Base-by-base conservation (phyloP, 53 echinoderm and acorn worm species). In the Echinometra lucunter region DNA sequence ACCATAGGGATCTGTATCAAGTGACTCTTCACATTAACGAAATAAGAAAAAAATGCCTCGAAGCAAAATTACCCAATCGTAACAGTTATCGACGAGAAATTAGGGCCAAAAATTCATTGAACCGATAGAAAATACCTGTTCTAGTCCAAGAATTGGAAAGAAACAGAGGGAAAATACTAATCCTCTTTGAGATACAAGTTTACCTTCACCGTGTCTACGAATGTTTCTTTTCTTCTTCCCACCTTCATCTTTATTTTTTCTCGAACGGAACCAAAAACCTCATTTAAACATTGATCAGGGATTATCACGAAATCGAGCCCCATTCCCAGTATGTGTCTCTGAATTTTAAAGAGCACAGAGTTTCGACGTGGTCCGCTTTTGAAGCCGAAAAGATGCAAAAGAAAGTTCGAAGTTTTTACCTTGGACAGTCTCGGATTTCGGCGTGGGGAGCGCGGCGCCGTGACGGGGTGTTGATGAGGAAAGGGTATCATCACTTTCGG, bases 241-340 rank as follows among this genome's bases (percentile, higher is more conserved):
- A 25, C 45, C 23, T 25, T 30, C 37, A 35, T 37, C 58, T 21
- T 58, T 16, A 27, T 38, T 18, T 11, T 3, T 40, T 16, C 38
- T 45, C n/a, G 27, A 69, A n/a, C 15, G 91, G 60, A 91, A 91
- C 67, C 91, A 66, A 91, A 91, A 91, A 91, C 91, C 91, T 69
- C 42, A 91, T 91, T 91, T 91, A 69, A 91, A 91, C 91, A 91
- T 91, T 69, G 91, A 67, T 66, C 16, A 28, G 25, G 3, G 91
- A 70, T 91, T 91, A 91, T 44, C 23, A 45, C 66, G 91, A 91
- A 91, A 91, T 45, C 6, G 91, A 91, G 91, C 69, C 45, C 66
- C 32, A 70, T 91, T 66, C 28, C 47, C n/a, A 19, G 45, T 4
- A 37, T 91, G 91, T 91, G 91, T 70, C 66, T 32, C n/a, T 67